These are phyloP conservation scores for Clarias batrachus DNA, from an alignment of 2,113 vertebrate species.

Conservation along the genomic window DNA sequence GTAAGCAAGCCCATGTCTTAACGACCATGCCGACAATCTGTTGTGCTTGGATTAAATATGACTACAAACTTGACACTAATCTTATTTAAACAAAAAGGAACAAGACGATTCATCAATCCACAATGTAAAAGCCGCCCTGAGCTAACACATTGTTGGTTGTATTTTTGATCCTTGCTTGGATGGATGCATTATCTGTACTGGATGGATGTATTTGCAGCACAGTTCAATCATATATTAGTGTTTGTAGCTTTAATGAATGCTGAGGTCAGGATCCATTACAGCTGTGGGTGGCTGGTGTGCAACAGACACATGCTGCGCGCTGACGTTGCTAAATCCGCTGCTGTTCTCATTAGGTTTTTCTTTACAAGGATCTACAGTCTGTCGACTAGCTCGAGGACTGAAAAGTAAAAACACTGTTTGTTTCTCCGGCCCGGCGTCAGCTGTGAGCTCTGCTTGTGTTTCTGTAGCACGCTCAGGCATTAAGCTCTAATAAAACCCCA, in stretches of 20 bases:
- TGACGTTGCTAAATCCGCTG: slow-evolving; percentile 90
- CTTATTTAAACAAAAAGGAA: neutral
- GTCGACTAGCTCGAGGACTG: neutral
- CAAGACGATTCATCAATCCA: neutral
- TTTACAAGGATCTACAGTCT: neutral
- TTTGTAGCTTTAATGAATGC: neutral
- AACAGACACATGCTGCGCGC: slow-evolving; percentile 92
- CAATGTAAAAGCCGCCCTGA: neutral
- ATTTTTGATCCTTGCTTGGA: neutral
- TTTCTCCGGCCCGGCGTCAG: neutral
- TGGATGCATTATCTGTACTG: neutral
- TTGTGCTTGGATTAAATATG: neutral
- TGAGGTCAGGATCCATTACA: slow-evolving; percentile 84
- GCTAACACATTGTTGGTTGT: neutral
- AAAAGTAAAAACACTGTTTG: neutral
- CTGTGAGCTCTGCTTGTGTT: neutral
- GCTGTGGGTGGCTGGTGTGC: slow-evolving; percentile 82
- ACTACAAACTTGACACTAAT: neutral
- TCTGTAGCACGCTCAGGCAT: neutral
- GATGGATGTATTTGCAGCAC: neutral
- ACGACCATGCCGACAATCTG: too few relatives aligned
- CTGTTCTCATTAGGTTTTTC: slow-evolving; percentile 73
- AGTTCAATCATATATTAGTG: neutral
- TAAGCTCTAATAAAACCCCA: slow-evolving; percentile 11
- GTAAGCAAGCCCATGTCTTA: neutral